These are phyloP conservation scores for Choristoneura rosaceana DNA, from an alignment of 2,888 invertebrate species.

Conservation along the genomic window DNA sequence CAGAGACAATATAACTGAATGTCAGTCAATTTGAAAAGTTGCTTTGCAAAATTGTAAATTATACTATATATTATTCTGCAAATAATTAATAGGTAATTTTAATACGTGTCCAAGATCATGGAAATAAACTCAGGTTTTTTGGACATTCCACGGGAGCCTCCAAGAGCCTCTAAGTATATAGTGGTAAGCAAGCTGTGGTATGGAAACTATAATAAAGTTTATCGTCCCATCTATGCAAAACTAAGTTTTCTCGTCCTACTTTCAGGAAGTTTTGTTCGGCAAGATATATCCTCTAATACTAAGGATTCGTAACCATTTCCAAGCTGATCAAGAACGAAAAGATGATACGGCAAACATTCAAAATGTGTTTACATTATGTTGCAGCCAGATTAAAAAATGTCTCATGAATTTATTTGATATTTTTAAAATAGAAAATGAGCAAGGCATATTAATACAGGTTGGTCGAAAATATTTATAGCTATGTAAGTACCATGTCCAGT, in stretches of 20 bases:
- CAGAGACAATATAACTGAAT: too few relatives aligned
- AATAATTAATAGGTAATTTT: neutral
- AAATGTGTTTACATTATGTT: conserved; percentile 68
- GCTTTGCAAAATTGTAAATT: too few relatives aligned
- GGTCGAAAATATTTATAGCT: conserved; percentile 27
- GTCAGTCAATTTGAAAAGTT: too few relatives aligned
- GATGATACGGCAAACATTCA: conserved; percentile 55
- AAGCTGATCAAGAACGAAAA: conserved; percentile 46
- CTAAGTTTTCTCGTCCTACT: conserved; percentile 32
- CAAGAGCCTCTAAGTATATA: conserved; percentile 61
- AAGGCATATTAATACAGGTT: conserved; percentile 63
- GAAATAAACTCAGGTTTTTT: conserved; percentile 40
- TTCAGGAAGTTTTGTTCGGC: conserved; percentile 63
- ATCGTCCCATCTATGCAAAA: neutral
- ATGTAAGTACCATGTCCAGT: too few relatives aligned
- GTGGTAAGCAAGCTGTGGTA: conserved; percentile 56
- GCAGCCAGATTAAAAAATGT: conserved; percentile 77
- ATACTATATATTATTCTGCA: too few relatives aligned
- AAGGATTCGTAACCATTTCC: conserved; percentile 59
- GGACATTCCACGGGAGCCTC: conserved; percentile 54
- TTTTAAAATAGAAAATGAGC: conserved; percentile 67
- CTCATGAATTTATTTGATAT: conserved; percentile 68
- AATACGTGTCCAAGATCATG: conserved; percentile 7
- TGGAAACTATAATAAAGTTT: neutral
- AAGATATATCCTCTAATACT: conserved; percentile 64